Conservation (phyloP, 2,888 invertebrate genomes). For the Lampropteryx suffumata region DNA sequence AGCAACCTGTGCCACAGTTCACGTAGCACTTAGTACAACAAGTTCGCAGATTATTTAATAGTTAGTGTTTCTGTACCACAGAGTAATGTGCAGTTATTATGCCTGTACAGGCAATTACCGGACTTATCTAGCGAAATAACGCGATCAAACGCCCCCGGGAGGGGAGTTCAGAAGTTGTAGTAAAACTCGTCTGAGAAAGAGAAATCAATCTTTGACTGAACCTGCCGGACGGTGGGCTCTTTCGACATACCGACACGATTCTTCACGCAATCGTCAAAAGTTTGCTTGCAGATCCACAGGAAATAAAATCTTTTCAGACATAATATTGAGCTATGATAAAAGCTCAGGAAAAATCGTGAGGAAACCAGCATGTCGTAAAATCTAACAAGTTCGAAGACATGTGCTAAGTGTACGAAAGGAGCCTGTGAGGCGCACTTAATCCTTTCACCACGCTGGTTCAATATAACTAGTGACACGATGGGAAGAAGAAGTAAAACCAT, state of each 20-base stretch:
- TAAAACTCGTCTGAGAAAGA: slow-evolving; percentile 61
- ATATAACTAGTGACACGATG: too few relatives aligned
- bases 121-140: slow-evolving; percentile 72
- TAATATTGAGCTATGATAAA: too few relatives aligned
- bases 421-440: too few relatives aligned
- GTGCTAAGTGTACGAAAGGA: too few relatives aligned
- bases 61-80: not conserved
- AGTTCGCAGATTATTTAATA: slow-evolving; percentile 1
- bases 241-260: slow-evolving; percentile 47
- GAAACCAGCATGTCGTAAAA: too few relatives aligned
- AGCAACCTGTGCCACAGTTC: slow-evolving; percentile 58
- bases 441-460: too few relatives aligned
- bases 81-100: slow-evolving; percentile 10
- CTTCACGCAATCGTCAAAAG: not conserved
- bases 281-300: too few relatives aligned
- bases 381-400: too few relatives aligned
- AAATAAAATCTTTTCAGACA: too few relatives aligned
- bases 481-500: too few relatives aligned
- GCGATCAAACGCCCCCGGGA: slow-evolving; percentile 59
- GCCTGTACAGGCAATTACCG: slow-evolving; percentile 71
- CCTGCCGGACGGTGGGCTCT: slow-evolving; percentile 45
- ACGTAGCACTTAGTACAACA: slow-evolving; percentile 2
- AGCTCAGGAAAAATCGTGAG: too few relatives aligned
- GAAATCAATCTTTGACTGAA: slow-evolving; percentile 75
- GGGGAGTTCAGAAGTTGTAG: slow-evolving; percentile 46